Conservation (phyloP, 2,113 vertebrate species). For the Paramisgurnus dabryanus region DNA sequence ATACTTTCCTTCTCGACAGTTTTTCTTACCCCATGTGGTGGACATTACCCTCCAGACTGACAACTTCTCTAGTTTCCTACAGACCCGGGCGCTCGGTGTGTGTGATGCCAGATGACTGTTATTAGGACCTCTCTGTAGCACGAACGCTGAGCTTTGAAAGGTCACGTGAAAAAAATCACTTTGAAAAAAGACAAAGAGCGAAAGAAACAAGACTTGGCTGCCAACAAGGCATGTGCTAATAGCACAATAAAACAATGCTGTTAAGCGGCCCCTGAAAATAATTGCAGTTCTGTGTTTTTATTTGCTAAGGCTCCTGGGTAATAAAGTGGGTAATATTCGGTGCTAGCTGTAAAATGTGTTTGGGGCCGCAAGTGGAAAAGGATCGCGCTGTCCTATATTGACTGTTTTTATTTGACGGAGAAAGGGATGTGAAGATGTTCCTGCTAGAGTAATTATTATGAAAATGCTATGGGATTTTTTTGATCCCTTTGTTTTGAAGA, state of each 20-base stretch:
- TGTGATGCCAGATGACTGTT: slow-evolving; percentile 49
- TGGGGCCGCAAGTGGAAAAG: slow-evolving; percentile 5
- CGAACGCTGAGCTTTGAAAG: slow-evolving; percentile 51
- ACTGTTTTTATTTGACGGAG: slow-evolving; percentile 34
- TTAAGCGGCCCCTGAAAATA: slow-evolving; percentile 45
- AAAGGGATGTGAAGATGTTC: slow-evolving; percentile 21
- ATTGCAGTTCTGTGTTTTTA: slow-evolving; percentile 53
- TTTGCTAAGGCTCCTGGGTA: slow-evolving; percentile 54
- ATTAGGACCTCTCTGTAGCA: slow-evolving; percentile 44
- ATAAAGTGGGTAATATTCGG: slow-evolving; percentile 52
- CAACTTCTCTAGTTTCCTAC: slow-evolving; percentile 49
- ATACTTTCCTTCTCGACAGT: slow-evolving; percentile 46
- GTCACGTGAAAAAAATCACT: slow-evolving; percentile 43
- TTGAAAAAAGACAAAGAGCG: slow-evolving; percentile 34
- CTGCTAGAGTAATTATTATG: slow-evolving; percentile 51
- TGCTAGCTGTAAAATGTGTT: slow-evolving; percentile 20
- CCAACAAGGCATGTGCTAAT: slow-evolving; percentile 43
- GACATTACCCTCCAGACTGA: slow-evolving; percentile 51
- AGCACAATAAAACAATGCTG: slow-evolving; percentile 53
- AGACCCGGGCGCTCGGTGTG: slow-evolving; percentile 9
- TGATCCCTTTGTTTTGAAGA: slow-evolving; percentile 8
- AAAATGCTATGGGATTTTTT: slow-evolving; percentile 34
- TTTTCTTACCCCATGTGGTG: slow-evolving; percentile 53
- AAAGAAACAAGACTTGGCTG: slow-evolving; percentile 40
- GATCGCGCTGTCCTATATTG: slow-evolving; percentile 17